Conservation (phyloP, 1,140 invertebrate genomes). For the Aphidius gifuensis region DNA sequence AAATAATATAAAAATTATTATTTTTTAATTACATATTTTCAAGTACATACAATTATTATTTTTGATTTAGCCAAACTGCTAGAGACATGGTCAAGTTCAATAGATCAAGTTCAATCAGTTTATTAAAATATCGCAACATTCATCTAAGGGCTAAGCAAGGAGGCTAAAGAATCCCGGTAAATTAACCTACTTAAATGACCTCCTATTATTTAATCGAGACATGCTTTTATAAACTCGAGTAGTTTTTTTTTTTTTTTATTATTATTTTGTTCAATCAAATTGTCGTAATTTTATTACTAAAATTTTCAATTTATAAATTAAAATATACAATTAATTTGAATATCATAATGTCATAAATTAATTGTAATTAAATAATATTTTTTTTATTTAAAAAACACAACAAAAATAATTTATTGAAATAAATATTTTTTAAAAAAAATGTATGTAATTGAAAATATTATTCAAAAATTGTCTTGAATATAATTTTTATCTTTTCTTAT, state of each 20-base stretch:
- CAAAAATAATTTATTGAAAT: background rate
- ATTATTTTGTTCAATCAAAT: background rate
- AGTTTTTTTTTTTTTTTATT: constrained; percentile 6
- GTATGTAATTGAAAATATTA: too few relatives aligned
- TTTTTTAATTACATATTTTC: background rate
- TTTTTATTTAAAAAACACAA: too few relatives aligned
- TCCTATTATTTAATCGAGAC: constrained; percentile 29
- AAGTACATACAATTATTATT: too few relatives aligned
- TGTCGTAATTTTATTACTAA: too few relatives aligned
- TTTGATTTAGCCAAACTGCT: background rate
- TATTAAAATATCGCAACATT: constrained; percentile 8
- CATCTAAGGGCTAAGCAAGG: constrained; percentile 15
- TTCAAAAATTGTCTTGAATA: too few relatives aligned
- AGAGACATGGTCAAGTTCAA: background rate
- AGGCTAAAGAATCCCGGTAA: constrained; percentile 15
- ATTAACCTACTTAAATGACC: constrained; percentile 27
- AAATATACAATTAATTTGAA: background rate
- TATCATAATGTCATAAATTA: too few relatives aligned
- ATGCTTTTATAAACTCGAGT: constrained; percentile 18
- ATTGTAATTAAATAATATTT: too few relatives aligned
- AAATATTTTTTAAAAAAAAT: constrained; percentile 1
- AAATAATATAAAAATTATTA: constrained; percentile 32
- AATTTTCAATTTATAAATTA: background rate
- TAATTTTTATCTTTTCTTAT: too few relatives aligned
- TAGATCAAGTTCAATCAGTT: constrained; percentile 24